Evolutionary conservation across 2,797 vertebrate species (phyloP).

Genomic region (Chloroceryle inda): DNA sequence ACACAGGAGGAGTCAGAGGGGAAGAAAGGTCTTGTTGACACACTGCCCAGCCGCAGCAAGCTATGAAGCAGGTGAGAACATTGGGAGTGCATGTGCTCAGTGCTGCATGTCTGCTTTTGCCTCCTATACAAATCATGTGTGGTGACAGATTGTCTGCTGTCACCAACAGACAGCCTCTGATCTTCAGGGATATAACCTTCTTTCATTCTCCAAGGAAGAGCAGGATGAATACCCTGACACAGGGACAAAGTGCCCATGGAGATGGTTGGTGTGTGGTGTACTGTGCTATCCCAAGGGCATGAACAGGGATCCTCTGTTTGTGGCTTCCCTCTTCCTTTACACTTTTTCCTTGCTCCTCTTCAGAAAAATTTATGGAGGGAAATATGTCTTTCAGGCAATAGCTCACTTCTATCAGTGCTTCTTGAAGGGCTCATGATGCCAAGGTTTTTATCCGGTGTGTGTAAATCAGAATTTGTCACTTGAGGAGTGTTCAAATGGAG

Average conservation of each 20-base stretch:
- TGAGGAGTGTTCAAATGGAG: not conserved
- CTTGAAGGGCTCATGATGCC: not conserved
- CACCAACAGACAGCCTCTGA: not conserved
- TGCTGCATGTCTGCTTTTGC: not conserved
- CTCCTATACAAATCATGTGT: not conserved
- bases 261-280: not conserved
- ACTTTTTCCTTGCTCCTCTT: not conserved
- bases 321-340: not conserved
- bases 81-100: not conserved
- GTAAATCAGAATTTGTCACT: not conserved
- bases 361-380: not conserved
- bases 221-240: not conserved
- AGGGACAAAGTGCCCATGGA: not conserved
- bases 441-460: not conserved
- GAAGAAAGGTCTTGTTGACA: not conserved
- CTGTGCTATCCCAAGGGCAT: not conserved
- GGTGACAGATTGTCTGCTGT: not conserved
- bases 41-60: not conserved
- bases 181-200: not conserved
- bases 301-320: not conserved
- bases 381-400: not conserved
- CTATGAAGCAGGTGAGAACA: not conserved
- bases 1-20: not conserved
- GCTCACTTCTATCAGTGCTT: not conserved
- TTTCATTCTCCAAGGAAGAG: not conserved